These are phyloP conservation scores for Ophonus ardosiacus DNA, from an alignment of 2,888 invertebrate genomes.

Conservation along the genomic window DNA sequence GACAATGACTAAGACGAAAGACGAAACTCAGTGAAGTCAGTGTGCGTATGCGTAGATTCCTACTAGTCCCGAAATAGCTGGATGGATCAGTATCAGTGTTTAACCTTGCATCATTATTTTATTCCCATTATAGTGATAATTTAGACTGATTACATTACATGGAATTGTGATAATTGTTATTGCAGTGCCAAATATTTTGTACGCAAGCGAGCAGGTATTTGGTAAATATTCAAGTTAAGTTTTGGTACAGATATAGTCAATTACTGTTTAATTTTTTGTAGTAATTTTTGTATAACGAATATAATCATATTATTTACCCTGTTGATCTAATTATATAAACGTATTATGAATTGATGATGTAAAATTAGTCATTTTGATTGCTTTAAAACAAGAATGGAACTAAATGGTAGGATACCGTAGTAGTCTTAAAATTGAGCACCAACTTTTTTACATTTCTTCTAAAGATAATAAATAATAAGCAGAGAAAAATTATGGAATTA, in stretches of 20 bases:
- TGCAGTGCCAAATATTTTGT: conserved; percentile 65
- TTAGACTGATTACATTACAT: conserved; percentile 60
- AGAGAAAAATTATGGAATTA: conserved; percentile 21
- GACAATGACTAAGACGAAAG: conserved; percentile 11
- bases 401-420: conserved; percentile 28
- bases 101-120: conserved; percentile 49
- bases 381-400: conserved; percentile 54
- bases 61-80: conserved; percentile 49
- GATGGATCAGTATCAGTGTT: conserved; percentile 41
- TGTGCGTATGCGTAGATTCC: conserved; percentile 41
- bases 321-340: conserved; percentile 57
- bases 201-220: conserved; percentile 61
- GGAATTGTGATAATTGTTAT: conserved; percentile 64
- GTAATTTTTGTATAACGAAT: conserved; percentile 58
- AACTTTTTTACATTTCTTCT: conserved; percentile 48
- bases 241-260: conserved; percentile 51
- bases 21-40: conserved; percentile 4
- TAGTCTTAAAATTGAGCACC: conserved; percentile 45
- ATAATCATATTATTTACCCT: conserved; percentile 47
- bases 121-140: conserved; percentile 61
- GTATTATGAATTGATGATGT: conserved; percentile 55
- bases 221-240: conserved; percentile 54
- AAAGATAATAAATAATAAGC: conserved; percentile 18
- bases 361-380: conserved; percentile 62
- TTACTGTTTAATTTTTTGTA: conserved; percentile 54